A percentile compares a stretch with the other conserved stretches of the same genome.
These are phyloP conservation scores for Hemicentrotus pulcherrimus DNA, from an alignment of 35 echinoderm and acorn worm genomes.

Conservation along the genomic window DNA sequence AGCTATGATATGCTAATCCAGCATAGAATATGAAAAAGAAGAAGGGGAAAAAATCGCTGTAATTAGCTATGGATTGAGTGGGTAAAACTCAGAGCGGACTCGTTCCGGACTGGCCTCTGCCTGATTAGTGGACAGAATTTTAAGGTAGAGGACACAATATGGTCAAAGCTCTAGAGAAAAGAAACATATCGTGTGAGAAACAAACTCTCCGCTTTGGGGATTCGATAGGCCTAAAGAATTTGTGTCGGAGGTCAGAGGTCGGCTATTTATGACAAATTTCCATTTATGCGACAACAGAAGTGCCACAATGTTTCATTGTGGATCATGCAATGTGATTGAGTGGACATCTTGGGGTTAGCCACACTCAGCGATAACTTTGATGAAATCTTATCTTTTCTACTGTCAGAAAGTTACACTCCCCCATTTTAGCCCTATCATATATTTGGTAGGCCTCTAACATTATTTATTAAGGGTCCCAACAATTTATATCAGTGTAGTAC, in stretches of 20 bases:
- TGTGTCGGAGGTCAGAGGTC: constrained; percentile 32
- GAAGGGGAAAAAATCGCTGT: too few species aligned
- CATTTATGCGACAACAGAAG: background rate
- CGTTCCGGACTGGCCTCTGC: background rate
- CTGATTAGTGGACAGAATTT: background rate
- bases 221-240: constrained; percentile 38
- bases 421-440: too few species aligned
- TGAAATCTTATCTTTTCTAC: background rate
- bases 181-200: constrained; percentile 40
- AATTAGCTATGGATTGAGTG: too few species aligned
- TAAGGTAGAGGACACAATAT: background rate
- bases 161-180: background rate
- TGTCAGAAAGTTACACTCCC: too few species aligned
- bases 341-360: background rate
- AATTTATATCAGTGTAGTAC: too few species aligned
- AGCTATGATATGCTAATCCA: too few species aligned
- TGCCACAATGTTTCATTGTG: constrained; percentile 17
- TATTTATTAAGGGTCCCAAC: too few species aligned
- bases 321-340: constrained; percentile 29
- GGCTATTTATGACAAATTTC: constrained; percentile 49
- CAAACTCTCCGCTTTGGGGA: constrained; percentile 32
- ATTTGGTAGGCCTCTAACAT: too few species aligned
- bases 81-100: background rate
- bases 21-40: too few species aligned
- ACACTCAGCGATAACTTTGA: background rate